These are phyloP conservation scores for Strigops habroptila DNA, from an alignment of 2,113 vertebrate species.

Conservation along the genomic window DNA sequence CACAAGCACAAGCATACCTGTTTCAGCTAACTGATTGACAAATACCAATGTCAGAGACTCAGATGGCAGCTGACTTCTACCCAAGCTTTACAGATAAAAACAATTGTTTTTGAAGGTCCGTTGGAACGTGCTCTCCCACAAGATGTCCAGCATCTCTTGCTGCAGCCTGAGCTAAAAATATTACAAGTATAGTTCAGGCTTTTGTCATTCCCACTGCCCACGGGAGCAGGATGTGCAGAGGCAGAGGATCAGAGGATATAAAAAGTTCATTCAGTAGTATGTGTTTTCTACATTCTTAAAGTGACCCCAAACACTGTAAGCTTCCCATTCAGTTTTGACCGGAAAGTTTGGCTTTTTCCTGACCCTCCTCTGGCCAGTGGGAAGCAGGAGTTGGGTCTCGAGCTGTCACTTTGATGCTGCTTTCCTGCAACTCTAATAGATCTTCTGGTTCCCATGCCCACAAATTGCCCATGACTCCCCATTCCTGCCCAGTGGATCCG, in stretches of 20 bases:
- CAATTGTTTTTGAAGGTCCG: neutral
- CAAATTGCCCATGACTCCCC: rapidly evolving
- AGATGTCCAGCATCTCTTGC: neutral
- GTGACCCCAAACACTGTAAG: neutral
- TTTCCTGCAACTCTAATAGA: neutral
- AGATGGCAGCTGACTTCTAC: neutral
- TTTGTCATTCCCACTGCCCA: constrained; percentile 53
- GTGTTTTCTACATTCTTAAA: constrained; percentile 32
- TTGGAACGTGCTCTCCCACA: neutral
- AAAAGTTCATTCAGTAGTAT: constrained; percentile 33
- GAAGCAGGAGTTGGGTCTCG: neutral
- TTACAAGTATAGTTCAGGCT: neutral
- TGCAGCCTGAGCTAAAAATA: constrained; percentile 28
- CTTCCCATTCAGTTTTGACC: neutral
- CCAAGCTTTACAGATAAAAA: neutral
- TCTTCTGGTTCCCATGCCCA: neutral
- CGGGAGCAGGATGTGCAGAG: constrained; percentile 54
- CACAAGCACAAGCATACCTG: neutral
- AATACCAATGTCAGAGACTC: neutral
- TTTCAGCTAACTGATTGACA: neutral
- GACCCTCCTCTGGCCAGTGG: neutral
- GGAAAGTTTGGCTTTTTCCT: neutral
- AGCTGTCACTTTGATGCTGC: neutral
- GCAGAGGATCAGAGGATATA: constrained; percentile 29
- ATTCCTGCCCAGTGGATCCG: neutral